phyloP scores from a whole-genome alignment of 2,888 invertebrate genomes.

The Zonitis immaculata region DNA sequence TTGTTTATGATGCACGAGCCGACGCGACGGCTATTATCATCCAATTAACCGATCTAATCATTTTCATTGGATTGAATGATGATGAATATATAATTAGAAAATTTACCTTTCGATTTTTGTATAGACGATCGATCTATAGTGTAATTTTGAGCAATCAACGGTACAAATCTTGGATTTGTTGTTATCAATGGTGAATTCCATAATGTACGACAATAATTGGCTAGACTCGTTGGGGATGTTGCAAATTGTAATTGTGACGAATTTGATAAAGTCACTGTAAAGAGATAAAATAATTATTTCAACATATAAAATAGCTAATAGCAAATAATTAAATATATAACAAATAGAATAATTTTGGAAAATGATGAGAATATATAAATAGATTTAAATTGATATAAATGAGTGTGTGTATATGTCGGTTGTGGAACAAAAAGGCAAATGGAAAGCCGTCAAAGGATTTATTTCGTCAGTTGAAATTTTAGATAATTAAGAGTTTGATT shows the following conservation, averaged over 20 bases:
- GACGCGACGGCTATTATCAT: background rate
- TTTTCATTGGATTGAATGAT: background rate
- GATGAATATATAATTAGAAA: background rate
- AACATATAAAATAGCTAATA: too few relatives aligned
- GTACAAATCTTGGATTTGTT: constrained; percentile 37
- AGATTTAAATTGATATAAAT: background rate
- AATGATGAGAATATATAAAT: background rate
- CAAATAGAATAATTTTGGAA: too few relatives aligned
- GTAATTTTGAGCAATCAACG: constrained; percentile 32
- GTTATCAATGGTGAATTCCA: constrained; percentile 45
- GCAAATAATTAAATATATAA: too few relatives aligned
- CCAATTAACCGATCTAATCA: too few relatives aligned
- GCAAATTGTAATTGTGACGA: constrained; percentile 39
- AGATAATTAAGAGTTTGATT: constrained; percentile 37
- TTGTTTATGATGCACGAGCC: background rate
- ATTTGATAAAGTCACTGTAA: constrained; percentile 26
- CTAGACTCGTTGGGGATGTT: constrained; percentile 38
- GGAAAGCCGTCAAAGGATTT: constrained; percentile 41
- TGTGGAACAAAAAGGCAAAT: constrained; percentile 12
- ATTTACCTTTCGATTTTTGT: constrained; percentile 39
- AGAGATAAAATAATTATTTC: constrained; percentile 3
- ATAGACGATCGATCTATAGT: constrained; percentile 27
- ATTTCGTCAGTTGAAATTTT: constrained; percentile 43
- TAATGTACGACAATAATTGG: constrained; percentile 44
- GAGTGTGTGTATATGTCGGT: constrained; percentile 2